Conservation (phyloP, 53 echinoderm and acorn worm species). For the Arbacia lixula region DNA sequence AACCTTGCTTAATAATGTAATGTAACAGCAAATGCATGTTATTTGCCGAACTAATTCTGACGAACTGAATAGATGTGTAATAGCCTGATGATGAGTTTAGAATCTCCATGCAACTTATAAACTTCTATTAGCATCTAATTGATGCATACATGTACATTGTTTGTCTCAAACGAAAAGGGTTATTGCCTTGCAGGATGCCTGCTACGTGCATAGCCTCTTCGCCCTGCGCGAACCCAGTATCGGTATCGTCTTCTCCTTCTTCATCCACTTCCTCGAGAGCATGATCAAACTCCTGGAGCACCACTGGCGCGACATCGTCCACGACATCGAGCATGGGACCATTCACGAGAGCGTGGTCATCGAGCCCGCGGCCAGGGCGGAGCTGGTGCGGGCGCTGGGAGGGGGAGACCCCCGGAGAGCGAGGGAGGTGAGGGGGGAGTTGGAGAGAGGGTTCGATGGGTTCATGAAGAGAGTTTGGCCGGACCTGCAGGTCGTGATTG, state of each 20-base stretch:
- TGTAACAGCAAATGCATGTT: too few species aligned
- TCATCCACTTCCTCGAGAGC: constrained; percentile 16
- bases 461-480: constrained; percentile 84
- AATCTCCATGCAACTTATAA: too few species aligned
- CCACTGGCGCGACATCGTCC: constrained; percentile 24
- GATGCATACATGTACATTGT: too few species aligned
- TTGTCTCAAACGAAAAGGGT: too few species aligned
- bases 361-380: constrained; percentile 10
- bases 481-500: constrained; percentile 40
- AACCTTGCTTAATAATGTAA: too few species aligned
- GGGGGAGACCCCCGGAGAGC: constrained; percentile 61
- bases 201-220: constrained; percentile 50
- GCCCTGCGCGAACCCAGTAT: constrained; percentile 41
- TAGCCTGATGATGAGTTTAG: too few species aligned
- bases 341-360: constrained; percentile 62
- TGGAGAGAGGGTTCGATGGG: constrained; percentile 69
- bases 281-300: constrained; percentile 32
- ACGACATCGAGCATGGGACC: constrained; percentile 60
- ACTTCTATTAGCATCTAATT: too few species aligned
- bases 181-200: constrained; percentile 16
- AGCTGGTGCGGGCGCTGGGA: constrained; percentile 33
- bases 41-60: too few species aligned
- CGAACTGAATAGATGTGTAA: too few species aligned
- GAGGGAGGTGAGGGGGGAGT: constrained; percentile 62
- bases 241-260: background rate